Conservation (phyloP, 2,113 vertebrate genomes). For the Paraplagusia blochii region DNA sequence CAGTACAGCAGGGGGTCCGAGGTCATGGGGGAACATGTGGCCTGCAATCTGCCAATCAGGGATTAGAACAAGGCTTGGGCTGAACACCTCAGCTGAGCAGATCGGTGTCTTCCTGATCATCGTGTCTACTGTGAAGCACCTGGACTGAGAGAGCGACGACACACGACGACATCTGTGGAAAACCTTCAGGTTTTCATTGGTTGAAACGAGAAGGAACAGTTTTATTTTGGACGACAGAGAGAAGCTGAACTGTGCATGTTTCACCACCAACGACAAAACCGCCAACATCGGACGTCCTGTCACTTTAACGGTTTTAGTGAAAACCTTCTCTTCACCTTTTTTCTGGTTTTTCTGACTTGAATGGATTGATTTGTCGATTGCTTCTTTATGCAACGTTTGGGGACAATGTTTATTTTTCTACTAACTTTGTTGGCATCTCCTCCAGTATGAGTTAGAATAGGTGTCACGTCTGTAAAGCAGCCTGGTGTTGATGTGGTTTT, state of each 20-base stretch:
- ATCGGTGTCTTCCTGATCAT: slow-evolving; percentile 70
- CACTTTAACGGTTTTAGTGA: slow-evolving; percentile 70
- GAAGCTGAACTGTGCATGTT: slow-evolving; percentile 51
- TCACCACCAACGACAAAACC: slow-evolving; percentile 41
- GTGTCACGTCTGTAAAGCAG: slow-evolving; percentile 50
- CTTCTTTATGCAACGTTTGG: slow-evolving; percentile 80
- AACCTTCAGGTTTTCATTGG: slow-evolving; percentile 10
- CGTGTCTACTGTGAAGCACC: slow-evolving; percentile 57
- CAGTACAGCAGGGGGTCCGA: background rate
- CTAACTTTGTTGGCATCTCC: slow-evolving; percentile 65
- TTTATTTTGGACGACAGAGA: slow-evolving; percentile 1
- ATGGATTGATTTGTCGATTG: slow-evolving; percentile 73
- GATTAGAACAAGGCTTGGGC: slow-evolving; percentile 48
- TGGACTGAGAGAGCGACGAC: slow-evolving; percentile 37
- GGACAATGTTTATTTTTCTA: slow-evolving; percentile 82
- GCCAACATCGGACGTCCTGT: slow-evolving; percentile 29
- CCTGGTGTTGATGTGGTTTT: slow-evolving; percentile 48
- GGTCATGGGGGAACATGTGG: slow-evolving; percentile 24
- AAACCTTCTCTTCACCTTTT: slow-evolving; percentile 56
- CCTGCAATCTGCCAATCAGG: slow-evolving; percentile 69
- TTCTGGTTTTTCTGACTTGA: slow-evolving; percentile 71
- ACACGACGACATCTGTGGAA: slow-evolving; percentile 39
- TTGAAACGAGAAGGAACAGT: slow-evolving; percentile 23
- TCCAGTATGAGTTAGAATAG: slow-evolving; percentile 65
- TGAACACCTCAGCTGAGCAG: slow-evolving; percentile 38